Base-by-base conservation (phyloP, 2,113 vertebrate genomes). In the Agapornis roseicollis region DNA sequence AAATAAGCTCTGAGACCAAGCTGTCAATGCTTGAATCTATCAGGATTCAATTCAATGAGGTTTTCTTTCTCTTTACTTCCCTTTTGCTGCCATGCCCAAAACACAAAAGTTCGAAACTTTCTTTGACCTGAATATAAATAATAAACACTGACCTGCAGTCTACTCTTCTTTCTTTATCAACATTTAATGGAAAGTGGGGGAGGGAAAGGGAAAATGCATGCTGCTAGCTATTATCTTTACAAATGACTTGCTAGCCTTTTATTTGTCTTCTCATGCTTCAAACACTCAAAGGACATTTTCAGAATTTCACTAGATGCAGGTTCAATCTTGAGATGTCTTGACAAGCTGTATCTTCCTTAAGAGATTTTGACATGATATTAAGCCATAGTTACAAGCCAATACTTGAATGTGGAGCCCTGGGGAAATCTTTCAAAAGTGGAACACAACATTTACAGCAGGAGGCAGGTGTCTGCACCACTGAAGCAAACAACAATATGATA, bases 341-440 rank as follows among this genome's bases (percentile, higher is more conserved):
- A 99, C 98, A 98, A 97, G 94, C 97, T 98, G 96, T 94, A 98
- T 98, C 98, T 98, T 99, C 98, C 98, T 98, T 98, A 95, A 98
- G 98, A 99, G 98, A 98, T 98, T 98, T 97, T 98, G 98, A 99
- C 98, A 98, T 29, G 96, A 98, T 98, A 99, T 99, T 98, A 99
- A 98, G 98, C 98, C 98, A 98, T 98, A 98, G 98, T 99, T 99
- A 99, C 98, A 98, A 99, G 98, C 97, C 97, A 98, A 97, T 98
- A 97, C 97, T 98, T 98, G 98, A 98, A 98, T 98, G 98, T 94
- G 89, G 96, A 97, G 94, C 98, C 98, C 98, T 85, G 73, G 98
- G 99, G 98, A 99, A 99, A 99, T 99, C 98, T 99, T 96, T 97
- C 95, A 94, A 97, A 98, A 98, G 95, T 96, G 94, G 97, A 98